A percentile compares a stretch with the other conserved stretches of the same genome.
Conservation (phyloP, 1,140 invertebrate species). For the Trachymyrmex cornetzi region DNA sequence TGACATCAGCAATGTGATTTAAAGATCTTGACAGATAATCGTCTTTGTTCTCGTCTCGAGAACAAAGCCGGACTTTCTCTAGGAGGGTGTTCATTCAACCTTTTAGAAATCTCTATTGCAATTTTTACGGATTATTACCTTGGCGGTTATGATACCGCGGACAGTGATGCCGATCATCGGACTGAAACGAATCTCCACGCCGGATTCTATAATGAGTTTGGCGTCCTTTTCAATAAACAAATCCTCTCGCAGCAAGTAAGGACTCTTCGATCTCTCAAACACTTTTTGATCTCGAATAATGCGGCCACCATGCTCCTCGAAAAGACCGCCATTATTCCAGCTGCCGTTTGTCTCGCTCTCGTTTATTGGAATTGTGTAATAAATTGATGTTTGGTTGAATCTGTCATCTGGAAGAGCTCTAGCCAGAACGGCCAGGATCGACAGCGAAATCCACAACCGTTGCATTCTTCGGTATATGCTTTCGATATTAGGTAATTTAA, state of each 20-base stretch:
- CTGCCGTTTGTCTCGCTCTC: slow-evolving; percentile 27
- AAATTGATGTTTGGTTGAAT: slow-evolving; percentile 79
- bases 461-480: slow-evolving; percentile 48
- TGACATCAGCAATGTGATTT: neutral
- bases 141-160: slow-evolving; percentile 93
- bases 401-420: slow-evolving; percentile 67
- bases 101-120: neutral
- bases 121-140: slow-evolving; percentile 88
- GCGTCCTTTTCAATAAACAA: slow-evolving; percentile 92
- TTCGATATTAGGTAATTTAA: neutral
- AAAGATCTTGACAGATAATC: neutral
- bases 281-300: slow-evolving; percentile 86
- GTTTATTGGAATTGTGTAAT: slow-evolving; percentile 81
- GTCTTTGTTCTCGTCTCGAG: slow-evolving; percentile 38
- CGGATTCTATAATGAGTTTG: slow-evolving; percentile 93
- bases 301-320: slow-evolving; percentile 89
- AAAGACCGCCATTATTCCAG: slow-evolving; percentile 77
- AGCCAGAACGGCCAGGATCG: slow-evolving; percentile 27
- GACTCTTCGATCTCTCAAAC: slow-evolving; percentile 88
- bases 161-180: slow-evolving; percentile 97
- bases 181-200: slow-evolving; percentile 94
- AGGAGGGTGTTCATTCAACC: neutral
- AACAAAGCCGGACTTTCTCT: slow-evolving; percentile 40
- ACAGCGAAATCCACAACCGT: neutral
- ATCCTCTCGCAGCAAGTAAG: slow-evolving; percentile 93